Conservation (phyloP, 1,140 invertebrate species). For the Augochlora pura region DNA sequence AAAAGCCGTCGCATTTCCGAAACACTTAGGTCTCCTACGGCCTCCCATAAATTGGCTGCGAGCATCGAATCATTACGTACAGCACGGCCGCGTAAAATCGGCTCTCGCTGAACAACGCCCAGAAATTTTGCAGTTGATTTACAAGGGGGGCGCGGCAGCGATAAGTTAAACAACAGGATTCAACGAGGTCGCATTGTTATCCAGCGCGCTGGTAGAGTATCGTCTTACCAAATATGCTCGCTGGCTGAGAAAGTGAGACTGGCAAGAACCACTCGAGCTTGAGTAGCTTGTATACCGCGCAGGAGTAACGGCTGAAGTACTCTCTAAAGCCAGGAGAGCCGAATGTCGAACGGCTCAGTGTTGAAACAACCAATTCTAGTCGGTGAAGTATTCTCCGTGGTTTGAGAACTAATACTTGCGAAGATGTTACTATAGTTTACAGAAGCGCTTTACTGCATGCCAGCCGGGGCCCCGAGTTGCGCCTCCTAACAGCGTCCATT, state of each 20-base stretch:
- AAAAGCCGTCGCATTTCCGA: background rate
- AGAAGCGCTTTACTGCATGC: conserved; percentile 36
- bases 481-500: conserved; percentile 37
- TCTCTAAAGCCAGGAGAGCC: conserved; percentile 50
- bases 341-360: conserved; percentile 59
- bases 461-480: conserved; percentile 40
- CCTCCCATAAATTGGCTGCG: background rate
- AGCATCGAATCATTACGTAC: background rate
- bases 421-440: conserved; percentile 46
- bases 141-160: background rate
- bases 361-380: conserved; percentile 60
- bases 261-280: conserved; percentile 56
- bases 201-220: conserved; percentile 34
- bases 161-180: conserved; percentile 35
- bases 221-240: conserved; percentile 61
- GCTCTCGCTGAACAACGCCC: background rate
- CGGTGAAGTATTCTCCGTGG: conserved; percentile 61
- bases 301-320: conserved; percentile 58
- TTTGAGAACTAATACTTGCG: conserved; percentile 58
- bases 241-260: conserved; percentile 57
- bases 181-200: conserved; percentile 47
- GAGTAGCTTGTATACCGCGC: conserved; percentile 54
- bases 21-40: background rate
- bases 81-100: background rate
- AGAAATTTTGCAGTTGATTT: conserved; percentile 19